Percentiles rank a stretch among this genome's conserved stretches.
Evolutionary conservation across 2,113 vertebrate genomes (phyloP).

Genomic region (Fukomys damarensis): DNA sequence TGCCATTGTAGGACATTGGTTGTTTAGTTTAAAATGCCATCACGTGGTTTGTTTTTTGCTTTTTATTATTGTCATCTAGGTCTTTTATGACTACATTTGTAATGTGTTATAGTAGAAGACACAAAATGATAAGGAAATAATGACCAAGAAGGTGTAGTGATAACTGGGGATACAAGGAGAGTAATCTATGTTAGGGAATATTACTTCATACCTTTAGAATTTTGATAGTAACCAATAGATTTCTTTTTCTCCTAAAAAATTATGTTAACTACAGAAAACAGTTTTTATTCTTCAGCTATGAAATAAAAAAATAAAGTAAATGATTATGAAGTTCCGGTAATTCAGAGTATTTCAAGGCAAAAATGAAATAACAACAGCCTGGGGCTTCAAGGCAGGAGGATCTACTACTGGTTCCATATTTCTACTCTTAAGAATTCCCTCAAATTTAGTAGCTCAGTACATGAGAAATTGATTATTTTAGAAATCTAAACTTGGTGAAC

Average conservation of each 20-base stretch:
- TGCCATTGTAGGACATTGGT: background rate
- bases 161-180: background rate
- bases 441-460: background rate
- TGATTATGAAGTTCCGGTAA: background rate
- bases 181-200: background rate
- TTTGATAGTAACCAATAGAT: background rate
- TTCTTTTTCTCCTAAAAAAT: background rate
- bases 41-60: background rate
- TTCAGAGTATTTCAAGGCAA: background rate
- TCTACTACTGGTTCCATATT: background rate
- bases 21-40: constrained; percentile 3
- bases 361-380: background rate
- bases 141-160: background rate
- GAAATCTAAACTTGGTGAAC: background rate
- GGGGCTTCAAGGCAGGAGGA: background rate
- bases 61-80: background rate
- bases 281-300: background rate
- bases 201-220: background rate
- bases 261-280: background rate
- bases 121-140: background rate
- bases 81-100: background rate
- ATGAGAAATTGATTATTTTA: background rate
- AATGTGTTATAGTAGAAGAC: background rate
- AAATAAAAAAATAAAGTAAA: background rate
- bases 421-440: background rate